A percentile compares a stretch with the other conserved stretches of the same genome.
Evolutionary conservation across 1,140 invertebrate genomes (phyloP).

Genomic region (Wasmannia auropunctata): DNA sequence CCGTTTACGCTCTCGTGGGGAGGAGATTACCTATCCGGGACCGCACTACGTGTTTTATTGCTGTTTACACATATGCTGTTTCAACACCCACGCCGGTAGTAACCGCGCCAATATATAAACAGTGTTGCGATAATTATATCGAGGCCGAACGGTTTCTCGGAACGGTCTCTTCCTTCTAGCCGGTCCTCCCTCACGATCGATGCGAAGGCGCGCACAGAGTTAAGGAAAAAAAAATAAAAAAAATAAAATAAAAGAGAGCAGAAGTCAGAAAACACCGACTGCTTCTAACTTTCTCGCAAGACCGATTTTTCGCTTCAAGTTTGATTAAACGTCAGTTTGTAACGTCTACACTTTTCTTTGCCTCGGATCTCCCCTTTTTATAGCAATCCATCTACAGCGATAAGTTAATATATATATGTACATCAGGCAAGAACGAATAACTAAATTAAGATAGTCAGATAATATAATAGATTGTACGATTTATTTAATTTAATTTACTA

Average conservation of each 20-base stretch:
- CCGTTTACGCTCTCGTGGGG: constrained; percentile 67
- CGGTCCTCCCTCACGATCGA: constrained; percentile 11
- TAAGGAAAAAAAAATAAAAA: background rate
- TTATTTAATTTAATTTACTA: background rate
- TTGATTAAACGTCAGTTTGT: background rate
- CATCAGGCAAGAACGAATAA: background rate
- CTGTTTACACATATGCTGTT: constrained; percentile 80
- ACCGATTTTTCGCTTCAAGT: background rate
- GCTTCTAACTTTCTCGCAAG: background rate
- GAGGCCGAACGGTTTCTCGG: constrained; percentile 69
- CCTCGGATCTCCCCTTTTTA: background rate
- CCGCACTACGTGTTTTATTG: constrained; percentile 77
- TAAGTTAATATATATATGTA: background rate
- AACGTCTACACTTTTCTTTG: background rate
- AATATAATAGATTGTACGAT: background rate
- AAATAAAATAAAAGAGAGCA: too few relatives aligned
- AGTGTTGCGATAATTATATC: constrained; percentile 78
- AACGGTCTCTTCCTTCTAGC: constrained; percentile 58
- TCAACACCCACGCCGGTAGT: constrained; percentile 76
- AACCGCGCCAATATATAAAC: constrained; percentile 77
- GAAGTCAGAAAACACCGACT: background rate
- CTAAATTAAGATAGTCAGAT: background rate
- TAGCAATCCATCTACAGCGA: background rate
- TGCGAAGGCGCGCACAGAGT: background rate
- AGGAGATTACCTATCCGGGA: constrained; percentile 71